Conservation (phyloP, 2,888 invertebrate genomes). For the Vanessa cardui region DNA sequence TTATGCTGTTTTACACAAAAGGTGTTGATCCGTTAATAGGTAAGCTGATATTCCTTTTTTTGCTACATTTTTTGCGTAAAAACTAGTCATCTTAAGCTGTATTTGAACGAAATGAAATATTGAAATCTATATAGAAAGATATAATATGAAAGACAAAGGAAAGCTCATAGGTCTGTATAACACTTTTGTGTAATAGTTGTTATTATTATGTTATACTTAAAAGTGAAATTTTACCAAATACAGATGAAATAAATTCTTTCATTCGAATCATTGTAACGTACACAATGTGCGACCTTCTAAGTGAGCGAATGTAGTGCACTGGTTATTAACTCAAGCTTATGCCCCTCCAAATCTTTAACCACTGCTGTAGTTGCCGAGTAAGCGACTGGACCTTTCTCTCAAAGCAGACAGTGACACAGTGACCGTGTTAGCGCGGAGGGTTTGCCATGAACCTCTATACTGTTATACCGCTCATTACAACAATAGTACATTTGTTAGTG, state of each 20-base stretch:
- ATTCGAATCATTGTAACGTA: conserved; percentile 9
- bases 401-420: conserved; percentile 73
- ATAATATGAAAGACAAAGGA: too few species aligned
- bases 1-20: too few species aligned
- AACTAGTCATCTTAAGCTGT: too few species aligned
- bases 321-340: conserved; percentile 61
- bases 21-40: too few species aligned
- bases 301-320: conserved; percentile 38
- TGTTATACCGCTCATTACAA: conserved; percentile 53
- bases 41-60: too few species aligned
- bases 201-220: background rate
- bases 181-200: background rate
- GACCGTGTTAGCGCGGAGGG: conserved; percentile 72
- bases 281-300: conserved; percentile 32
- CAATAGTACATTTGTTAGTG: conserved; percentile 43
- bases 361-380: conserved; percentile 46
- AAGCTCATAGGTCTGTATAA: too few species aligned
- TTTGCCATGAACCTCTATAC: conserved; percentile 67
- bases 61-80: too few species aligned
- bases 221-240: background rate
- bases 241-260: background rate
- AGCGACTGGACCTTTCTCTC: conserved; percentile 71
- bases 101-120: too few species aligned
- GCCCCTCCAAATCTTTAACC: conserved; percentile 63
- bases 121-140: too few species aligned